Evolutionary conservation across 1,140 invertebrate genomes (phyloP), one percentile per base, ranked within the genome.

Genomic region (Venturia canescens): DNA sequence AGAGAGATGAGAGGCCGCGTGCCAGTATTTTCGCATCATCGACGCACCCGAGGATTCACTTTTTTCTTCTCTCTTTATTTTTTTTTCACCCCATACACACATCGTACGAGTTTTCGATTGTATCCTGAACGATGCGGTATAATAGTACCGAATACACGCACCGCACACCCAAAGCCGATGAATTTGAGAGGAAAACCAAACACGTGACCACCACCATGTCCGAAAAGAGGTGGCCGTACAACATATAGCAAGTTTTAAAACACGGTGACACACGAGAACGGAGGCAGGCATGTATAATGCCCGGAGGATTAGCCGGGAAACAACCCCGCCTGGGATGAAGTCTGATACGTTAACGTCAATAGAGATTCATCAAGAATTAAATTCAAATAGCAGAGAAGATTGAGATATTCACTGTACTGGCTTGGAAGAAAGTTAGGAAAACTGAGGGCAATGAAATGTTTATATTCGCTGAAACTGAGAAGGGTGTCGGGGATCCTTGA

Each of bases 1-100:
- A 83, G 80, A 83, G 80, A 80, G 79, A 83, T 60, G 29, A 75
- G 66, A 50, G 79, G 87, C 81, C 91, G 91, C 90, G 90, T 91
- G 91, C 86, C 86, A 87, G 82, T 91, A 91, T 91, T 92, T 91
- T 91, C 86, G 86, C 91, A 90, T 90, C 88, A 90, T 90, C 89
- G 89, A 76, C 86, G 85, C 78, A 80, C 70, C 81, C 57, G 83
- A 78, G 86, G 86, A 76, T 83, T 77, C 79, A 63, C 83, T 83
- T 83, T 82, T 82, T 80, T 79, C 81, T 72, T 48, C 7, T 72
- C 63, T 69, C 53, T 69, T 53, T 63, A 53, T 81, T 84, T 85
- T 53, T 63, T 63, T 81, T 84, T 85, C 48, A 29, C 31, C 74
- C 13, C 48, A 13, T 53, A 48, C 74, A 44, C 53, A 34, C 79